These are phyloP conservation scores for Macrotis lagotis DNA, from an alignment of 2,113 vertebrate species.

Conservation along the genomic window DNA sequence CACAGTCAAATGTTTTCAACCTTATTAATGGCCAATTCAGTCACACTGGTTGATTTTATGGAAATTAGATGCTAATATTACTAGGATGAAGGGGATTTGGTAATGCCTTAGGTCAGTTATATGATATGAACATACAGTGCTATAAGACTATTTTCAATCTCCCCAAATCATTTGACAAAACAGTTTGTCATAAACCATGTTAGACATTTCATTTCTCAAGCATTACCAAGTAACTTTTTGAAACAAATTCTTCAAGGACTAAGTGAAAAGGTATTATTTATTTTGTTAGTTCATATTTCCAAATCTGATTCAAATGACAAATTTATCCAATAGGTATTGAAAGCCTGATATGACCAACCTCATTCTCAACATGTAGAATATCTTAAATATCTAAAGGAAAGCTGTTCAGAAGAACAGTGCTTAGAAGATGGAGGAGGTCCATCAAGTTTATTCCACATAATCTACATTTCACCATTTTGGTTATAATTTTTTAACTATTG, in stretches of 20 bases:
- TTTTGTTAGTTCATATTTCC: not conserved
- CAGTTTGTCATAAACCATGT: not conserved
- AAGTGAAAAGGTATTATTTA: not conserved
- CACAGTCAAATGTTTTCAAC: not conserved
- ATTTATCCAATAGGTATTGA: not conserved
- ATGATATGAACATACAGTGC: not conserved
- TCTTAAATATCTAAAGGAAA: not conserved
- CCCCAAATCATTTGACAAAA: not conserved
- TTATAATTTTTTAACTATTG: not conserved
- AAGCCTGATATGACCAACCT: not conserved
- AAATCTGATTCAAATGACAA: not conserved
- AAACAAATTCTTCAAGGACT: not conserved
- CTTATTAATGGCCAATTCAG: not conserved
- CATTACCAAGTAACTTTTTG: not conserved
- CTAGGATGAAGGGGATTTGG: not conserved
- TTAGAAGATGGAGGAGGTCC: not conserved
- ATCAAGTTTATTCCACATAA: not conserved
- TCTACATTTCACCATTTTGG: not conserved
- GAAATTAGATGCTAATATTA: not conserved
- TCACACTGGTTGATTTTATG: not conserved
- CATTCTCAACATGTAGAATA: not conserved
- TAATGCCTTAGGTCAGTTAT: not conserved
- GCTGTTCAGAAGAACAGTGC: not conserved
- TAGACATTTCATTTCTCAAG: not conserved
- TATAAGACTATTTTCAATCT: not conserved